Base-by-base conservation (phyloP, 2,888 invertebrate species). In the Caenorhabditis japonica region DNA sequence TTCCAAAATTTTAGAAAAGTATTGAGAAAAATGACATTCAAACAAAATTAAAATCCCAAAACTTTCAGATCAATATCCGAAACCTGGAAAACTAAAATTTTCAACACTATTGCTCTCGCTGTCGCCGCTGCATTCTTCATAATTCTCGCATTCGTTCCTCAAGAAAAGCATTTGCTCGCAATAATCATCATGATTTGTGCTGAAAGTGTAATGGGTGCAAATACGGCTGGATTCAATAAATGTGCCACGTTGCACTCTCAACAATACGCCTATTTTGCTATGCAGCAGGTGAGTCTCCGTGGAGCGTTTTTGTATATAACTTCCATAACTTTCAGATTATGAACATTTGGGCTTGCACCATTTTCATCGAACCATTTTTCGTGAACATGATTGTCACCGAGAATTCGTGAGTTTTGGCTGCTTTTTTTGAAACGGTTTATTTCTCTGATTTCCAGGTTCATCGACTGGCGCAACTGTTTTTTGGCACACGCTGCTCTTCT, bases 171-270 rank as follows among this genome's bases (percentile, higher is more conserved):
- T 12, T 27, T 68, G 3, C 36, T 70, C 2, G 73, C 73, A 13
- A 72, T 79, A 30, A 56, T 76, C 25, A 62, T 79, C 5, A 46
- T 79, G 72, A 52, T 79, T 25, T 64, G 74, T 15, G 76, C 79
- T 12, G 79, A 79, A 51, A 75, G 79, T 64, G 51, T 79, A 12
- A 69, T 79, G 43, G 79, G 79, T 13, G 62, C 58, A 34, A 79
- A 79, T 34, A 79, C 79, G 21, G 79, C 79, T 1, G 79, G 79
- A 46, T 79, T 79, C 70, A 79, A 79, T 27, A 79, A 79, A 38
- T 79, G 79, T 39, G 76, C 76, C 10, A 76, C 76, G 0, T 55
- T 79, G 15, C 79, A 79, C 34, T 69, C 76, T 2, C 66, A 74
- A 55, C 79, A 79, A 17, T 76, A 79, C 33, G 66, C 73, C 1